Evolutionary conservation across 1,140 invertebrate species (phyloP).

Genomic region (Gryllus bimaculatus): DNA sequence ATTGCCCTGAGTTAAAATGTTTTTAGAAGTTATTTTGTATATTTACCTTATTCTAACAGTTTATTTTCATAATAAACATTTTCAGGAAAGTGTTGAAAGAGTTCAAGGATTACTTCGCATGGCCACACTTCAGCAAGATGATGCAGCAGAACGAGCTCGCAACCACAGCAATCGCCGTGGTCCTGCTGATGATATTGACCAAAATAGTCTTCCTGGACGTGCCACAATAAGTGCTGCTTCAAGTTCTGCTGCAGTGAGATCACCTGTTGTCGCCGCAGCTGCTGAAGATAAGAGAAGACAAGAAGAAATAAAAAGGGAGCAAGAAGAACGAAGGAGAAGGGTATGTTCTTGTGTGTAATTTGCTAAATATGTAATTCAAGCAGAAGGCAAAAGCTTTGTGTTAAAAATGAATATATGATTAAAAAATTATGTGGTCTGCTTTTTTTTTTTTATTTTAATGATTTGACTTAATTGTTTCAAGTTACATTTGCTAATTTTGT

Average conservation of each 20-base stretch:
- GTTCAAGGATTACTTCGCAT: constrained; percentile 38
- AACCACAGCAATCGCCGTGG: constrained; percentile 28
- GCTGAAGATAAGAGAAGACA: constrained; percentile 43
- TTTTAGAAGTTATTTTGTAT: too few species aligned
- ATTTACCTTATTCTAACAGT: too few species aligned
- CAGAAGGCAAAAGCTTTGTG: neutral
- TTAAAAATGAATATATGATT: too few species aligned
- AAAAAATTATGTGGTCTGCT: neutral
- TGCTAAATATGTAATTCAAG: neutral
- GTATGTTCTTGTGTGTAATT: constrained; percentile 19
- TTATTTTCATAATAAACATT: neutral
- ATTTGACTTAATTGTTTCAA: neutral
- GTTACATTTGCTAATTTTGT: neutral
- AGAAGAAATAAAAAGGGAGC: constrained; percentile 44
- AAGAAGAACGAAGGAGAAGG: constrained; percentile 37
- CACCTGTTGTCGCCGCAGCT: constrained; percentile 13
- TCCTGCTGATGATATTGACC: neutral
- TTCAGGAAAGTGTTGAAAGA: constrained; percentile 37
- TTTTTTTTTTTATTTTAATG: neutral
- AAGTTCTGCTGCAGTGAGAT: neutral
- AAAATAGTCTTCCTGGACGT: constrained; percentile 7
- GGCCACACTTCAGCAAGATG: constrained; percentile 29
- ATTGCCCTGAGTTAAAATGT: too few species aligned
- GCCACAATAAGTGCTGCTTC: neutral
- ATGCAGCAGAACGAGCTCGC: constrained; percentile 23